Evolutionary conservation across 1,140 invertebrate genomes (phyloP), one percentile per base, ranked within the genome.

Genomic region (Chironomus striatipennis): DNA sequence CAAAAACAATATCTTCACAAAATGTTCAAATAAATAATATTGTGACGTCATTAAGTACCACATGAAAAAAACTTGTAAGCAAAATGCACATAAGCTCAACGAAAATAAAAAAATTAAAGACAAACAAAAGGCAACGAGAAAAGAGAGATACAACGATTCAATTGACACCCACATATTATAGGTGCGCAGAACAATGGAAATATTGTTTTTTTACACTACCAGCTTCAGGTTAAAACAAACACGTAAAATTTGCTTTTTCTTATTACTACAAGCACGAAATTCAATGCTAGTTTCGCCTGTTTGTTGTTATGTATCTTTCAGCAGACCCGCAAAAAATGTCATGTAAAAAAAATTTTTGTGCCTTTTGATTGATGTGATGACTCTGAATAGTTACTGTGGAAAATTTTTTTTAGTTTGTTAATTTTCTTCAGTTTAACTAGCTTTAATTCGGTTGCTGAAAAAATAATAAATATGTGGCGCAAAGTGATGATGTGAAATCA

Each of bases 121-220:
- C 47, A 57, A 57, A 57, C n/a, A 57, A 57, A 57, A 57, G 47
- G 12, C 12, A 57, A 57, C 47, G 24, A 34, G 24, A 34, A 57
- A 57, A 57, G 47, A 57, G 47, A 57, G 47, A 57, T 57, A 57
- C 47, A 57, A 57, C 47, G 47, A 70, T 17, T 70, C 65, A 70
- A 70, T 70, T 70, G 65, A 70, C 65, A 70, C 65, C 65, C 65
- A 70, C 65, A 70, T 10, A 70, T 70, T 70, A 21, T 70, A 70
- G 17, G 65, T 9, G 65, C 65, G 20, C 65, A 70, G 65, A 70
- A 70, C 65, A 70, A 70, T 70, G 65, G 20, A 70, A 18, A 70
- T 70, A 21, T 70, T 70, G 65, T 70, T 70, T 57, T 57, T 57
- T 57, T 34, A 34, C 47, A 57, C 47, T 57, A n/a, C 47, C n/a